Evolutionary conservation across 2,113 vertebrate genomes (phyloP).

Genomic region (Ovis canadensis): DNA sequence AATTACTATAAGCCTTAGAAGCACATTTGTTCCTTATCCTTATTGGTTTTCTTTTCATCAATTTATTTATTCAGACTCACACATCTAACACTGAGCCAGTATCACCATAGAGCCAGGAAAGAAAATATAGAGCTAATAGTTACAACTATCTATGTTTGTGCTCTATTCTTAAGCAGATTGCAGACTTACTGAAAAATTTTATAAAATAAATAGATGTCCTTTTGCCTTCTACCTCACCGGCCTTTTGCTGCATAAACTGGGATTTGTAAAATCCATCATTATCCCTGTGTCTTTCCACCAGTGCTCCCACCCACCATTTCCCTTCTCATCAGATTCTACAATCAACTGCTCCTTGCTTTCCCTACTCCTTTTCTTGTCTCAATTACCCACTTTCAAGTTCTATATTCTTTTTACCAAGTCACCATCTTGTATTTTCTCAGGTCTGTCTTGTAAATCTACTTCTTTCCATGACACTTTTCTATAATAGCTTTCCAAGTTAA

Average conservation of each 20-base stretch:
- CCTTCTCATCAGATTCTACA: not conserved
- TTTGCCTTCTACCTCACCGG: not conserved
- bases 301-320: not conserved
- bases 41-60: not conserved
- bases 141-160: not conserved
- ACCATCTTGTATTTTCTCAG: not conserved
- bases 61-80: not conserved
- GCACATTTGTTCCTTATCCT: not conserved
- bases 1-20: not conserved
- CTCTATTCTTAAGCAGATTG: not conserved
- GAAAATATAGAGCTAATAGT: not conserved
- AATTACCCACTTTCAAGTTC: not conserved
- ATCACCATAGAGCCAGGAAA: not conserved
- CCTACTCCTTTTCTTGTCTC: not conserved
- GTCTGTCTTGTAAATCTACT: not conserved
- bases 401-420: not conserved
- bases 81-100: not conserved
- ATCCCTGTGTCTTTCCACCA: not conserved
- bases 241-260: not conserved
- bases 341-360: not conserved
- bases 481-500: constrained; percentile 3
- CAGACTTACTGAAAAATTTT: not conserved
- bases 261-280: not conserved
- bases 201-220: not conserved
- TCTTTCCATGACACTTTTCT: not conserved